These are phyloP conservation scores for Drosophila burlai DNA, from an alignment of 1,140 invertebrate genomes.

Conservation along the genomic window DNA sequence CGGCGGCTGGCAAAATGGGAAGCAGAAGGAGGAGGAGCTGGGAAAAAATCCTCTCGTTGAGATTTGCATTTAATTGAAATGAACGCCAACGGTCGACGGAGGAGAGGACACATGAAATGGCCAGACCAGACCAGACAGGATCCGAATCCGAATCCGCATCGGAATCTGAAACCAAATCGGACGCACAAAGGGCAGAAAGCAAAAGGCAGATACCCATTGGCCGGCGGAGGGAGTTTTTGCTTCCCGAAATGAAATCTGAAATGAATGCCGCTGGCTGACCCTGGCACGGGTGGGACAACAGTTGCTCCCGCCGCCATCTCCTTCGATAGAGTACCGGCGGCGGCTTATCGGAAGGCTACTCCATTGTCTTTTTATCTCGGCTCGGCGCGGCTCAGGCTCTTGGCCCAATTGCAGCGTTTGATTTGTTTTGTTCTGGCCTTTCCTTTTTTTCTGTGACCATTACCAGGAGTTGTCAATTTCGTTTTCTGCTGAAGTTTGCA, in stretches of 20 bases:
- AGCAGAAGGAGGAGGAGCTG: background rate
- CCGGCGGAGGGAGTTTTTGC: slow-evolving; percentile 43
- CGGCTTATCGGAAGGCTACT: slow-evolving; percentile 47
- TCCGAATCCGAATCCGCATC: slow-evolving; percentile 34
- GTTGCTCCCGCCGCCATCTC: slow-evolving; percentile 37
- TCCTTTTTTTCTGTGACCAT: background rate
- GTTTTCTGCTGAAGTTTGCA: slow-evolving; percentile 27
- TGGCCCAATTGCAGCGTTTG: slow-evolving; percentile 42
- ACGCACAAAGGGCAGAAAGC: slow-evolving; percentile 44
- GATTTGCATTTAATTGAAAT: slow-evolving; percentile 84
- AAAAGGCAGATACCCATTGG: slow-evolving; percentile 54
- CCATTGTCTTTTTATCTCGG: slow-evolving; percentile 8
- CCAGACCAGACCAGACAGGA: slow-evolving; percentile 35
- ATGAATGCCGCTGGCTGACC: slow-evolving; percentile 63
- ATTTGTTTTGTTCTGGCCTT: slow-evolving; percentile 38
- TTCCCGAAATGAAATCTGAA: slow-evolving; percentile 65
- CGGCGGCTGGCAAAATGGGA: slow-evolving; percentile 3
- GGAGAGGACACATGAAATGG: slow-evolving; percentile 50
- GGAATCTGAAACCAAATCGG: slow-evolving; percentile 43
- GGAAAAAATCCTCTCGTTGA: slow-evolving; percentile 52
- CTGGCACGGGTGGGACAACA: slow-evolving; percentile 18
- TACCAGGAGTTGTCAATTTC: slow-evolving; percentile 15
- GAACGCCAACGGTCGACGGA: slow-evolving; percentile 50
- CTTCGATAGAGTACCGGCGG: slow-evolving; percentile 9
- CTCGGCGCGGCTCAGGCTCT: slow-evolving; percentile 1